A percentile compares a stretch with the other conserved stretches of the same genome.
These are phyloP conservation scores for Xestobium rufovillosum DNA, from an alignment of 2,888 invertebrate genomes.

Conservation along the genomic window DNA sequence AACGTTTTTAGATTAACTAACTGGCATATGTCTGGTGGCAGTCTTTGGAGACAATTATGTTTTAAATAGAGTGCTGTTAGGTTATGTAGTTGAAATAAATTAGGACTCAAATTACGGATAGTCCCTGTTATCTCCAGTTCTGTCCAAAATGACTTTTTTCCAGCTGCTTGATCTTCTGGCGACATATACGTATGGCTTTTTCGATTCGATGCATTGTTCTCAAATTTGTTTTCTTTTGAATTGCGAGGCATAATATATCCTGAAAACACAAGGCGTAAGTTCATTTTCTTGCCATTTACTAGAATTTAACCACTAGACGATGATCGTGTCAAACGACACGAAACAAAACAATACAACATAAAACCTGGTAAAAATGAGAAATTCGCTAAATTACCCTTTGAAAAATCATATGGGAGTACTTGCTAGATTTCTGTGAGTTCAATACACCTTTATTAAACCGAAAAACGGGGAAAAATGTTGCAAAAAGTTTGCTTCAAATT, in stretches of 20 bases:
- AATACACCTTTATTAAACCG: too few relatives aligned
- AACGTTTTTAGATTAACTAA: slow-evolving; percentile 78
- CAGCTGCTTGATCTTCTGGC: slow-evolving; percentile 84
- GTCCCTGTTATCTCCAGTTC: slow-evolving; percentile 73
- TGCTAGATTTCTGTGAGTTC: too few relatives aligned
- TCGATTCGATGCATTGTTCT: slow-evolving; percentile 62
- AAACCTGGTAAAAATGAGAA: too few relatives aligned
- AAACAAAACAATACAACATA: too few relatives aligned
- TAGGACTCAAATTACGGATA: slow-evolving; percentile 88
- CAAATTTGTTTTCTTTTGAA: slow-evolving; percentile 80
- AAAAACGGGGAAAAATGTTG: too few relatives aligned
- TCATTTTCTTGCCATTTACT: too few relatives aligned
- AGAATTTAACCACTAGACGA: too few relatives aligned
- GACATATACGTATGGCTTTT: slow-evolving; percentile 89
- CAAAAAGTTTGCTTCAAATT: too few relatives aligned
- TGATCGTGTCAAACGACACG: too few relatives aligned
- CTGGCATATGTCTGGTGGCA: slow-evolving; percentile 86
- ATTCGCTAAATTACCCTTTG: too few relatives aligned
- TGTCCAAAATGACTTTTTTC: slow-evolving; percentile 88
- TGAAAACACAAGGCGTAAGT: too few relatives aligned
- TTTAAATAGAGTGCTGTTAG: slow-evolving; percentile 92
- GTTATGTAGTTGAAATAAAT: slow-evolving; percentile 85
- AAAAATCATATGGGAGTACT: too few relatives aligned
- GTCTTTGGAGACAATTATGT: slow-evolving; percentile 85
- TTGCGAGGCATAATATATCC: slow-evolving; percentile 48